A percentile compares a stretch with the other conserved stretches of the same genome.
Conservation (phyloP, 1,140 invertebrate genomes). For the fruit fly (Drosophila melanogaster) region Release_6_plus_ISO1_MT NC_004354.4:16943001-16943500, state of each 20-base stretch:
- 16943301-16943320: not conserved
- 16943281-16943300: not conserved
- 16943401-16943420: constrained; percentile 10
- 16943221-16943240: not conserved
- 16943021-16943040: too few species aligned
- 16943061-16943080: too few species aligned
- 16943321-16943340: not conserved
- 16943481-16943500: not conserved
- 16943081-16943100: too few species aligned
- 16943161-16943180: too few species aligned
- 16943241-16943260: too few species aligned
- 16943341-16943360: not conserved
- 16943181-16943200: too few species aligned
- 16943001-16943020: too few species aligned
- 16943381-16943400: constrained; percentile 1
- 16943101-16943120: too few species aligned
- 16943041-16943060: too few species aligned
- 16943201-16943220: too few species aligned
- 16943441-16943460: not conserved
- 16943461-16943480: not conserved
- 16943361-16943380: constrained; percentile 2
- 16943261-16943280: not conserved
- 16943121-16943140: too few species aligned
- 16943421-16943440: constrained; percentile 6
- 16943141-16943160: too few species aligned